Evolutionary conservation across 2,113 vertebrate species (phyloP), one percentile per base, ranked within the genome.

Genomic region (Istiophorus platypterus): DNA sequence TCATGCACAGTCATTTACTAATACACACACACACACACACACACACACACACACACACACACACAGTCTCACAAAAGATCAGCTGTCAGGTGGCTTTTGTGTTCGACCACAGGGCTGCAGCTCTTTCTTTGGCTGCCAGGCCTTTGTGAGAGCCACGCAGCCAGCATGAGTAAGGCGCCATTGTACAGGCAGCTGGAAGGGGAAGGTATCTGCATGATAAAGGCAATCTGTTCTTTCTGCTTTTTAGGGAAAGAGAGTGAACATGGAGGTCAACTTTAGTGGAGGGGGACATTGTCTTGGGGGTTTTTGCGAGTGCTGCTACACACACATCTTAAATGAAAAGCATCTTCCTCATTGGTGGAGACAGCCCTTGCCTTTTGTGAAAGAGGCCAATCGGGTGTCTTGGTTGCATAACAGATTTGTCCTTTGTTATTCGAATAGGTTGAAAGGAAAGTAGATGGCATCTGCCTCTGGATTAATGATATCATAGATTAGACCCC

Each of bases 161-260:
- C 88, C 80, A 87, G 90, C 91, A 90, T 49, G 92, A 92, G 93
- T 67, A 78, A 63, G 84, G 81, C 84, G 11, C 90, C 80, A 89
- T 95, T 96, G 95, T 96, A 88, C 88, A 74, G 90, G 90, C 90
- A 96, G 93, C 92, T 94, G 92, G 91, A 87, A 86, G 88, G 89
- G 88, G 81, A 91, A 91, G 88, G 82, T 85, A 94, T 97, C 91
- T 96, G 77, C 86, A 96, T 94, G 89, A 95, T 87, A 92, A 95
- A 94, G 91, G 85, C 91, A 91, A 91, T 93, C 93, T 95, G 87
- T 92, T 94, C 90, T 71, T 92, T 85, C 73, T 79, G 83, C 81
- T 80, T 75, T 88, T 75, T 49, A 39, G 77, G 80, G 82, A 69
- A 31, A 71, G 72, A 63, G 56, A 63, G 79, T 86, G 83, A 90